Conservation (phyloP, 2,113 vertebrate species). For the Motacilla alba region DNA sequence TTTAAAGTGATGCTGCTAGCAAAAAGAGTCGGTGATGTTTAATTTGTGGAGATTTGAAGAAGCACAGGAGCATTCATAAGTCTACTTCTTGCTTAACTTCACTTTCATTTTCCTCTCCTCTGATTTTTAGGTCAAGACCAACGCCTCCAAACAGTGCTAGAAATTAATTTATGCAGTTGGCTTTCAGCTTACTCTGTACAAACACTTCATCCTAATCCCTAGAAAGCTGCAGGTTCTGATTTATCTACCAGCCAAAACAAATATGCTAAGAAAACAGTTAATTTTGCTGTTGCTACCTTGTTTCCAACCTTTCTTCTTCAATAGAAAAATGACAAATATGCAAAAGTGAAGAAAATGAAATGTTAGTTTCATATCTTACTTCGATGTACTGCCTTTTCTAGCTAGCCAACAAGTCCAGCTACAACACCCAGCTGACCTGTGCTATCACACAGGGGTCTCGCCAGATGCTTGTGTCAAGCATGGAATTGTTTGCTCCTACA, state of each 20-base stretch:
- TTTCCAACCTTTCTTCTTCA: background rate
- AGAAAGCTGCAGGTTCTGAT: background rate
- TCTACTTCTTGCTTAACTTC: background rate
- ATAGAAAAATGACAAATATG: background rate
- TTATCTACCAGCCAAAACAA: background rate
- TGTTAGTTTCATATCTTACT: background rate
- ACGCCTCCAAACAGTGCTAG: background rate
- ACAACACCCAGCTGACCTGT: background rate
- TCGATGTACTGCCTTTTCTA: background rate
- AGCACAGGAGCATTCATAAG: background rate
- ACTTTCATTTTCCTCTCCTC: background rate
- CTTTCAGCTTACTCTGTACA: background rate
- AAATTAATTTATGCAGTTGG: background rate
- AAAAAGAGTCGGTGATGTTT: background rate
- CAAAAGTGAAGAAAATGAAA: background rate
- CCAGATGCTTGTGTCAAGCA: background rate
- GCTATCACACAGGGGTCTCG: background rate
- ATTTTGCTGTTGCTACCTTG: background rate
- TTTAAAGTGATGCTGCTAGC: background rate
- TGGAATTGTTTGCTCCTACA: background rate
- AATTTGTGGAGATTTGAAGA: background rate
- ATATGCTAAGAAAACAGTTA: background rate
- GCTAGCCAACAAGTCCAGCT: background rate
- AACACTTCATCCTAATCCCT: background rate
- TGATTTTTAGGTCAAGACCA: background rate